Evolutionary conservation across 1,140 invertebrate species (phyloP).

Genomic region (Atta colombica): DNA sequence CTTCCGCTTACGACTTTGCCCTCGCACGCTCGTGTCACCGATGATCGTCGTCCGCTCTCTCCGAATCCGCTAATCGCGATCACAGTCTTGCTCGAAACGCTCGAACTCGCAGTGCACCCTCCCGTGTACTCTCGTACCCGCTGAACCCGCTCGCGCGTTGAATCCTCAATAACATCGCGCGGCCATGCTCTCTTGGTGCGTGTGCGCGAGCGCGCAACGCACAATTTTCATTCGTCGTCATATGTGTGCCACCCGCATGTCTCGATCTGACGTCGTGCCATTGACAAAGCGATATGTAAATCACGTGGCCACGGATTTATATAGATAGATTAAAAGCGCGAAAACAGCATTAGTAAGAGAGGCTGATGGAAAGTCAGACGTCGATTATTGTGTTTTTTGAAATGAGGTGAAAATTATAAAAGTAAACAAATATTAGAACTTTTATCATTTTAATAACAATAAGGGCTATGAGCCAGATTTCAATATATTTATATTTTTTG

Average conservation of each 20-base stretch:
- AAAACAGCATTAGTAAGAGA: background rate
- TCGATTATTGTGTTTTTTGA: too few relatives aligned
- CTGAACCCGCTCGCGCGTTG: conserved; percentile 64
- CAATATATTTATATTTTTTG: too few relatives aligned
- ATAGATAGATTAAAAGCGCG: too few relatives aligned
- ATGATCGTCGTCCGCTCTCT: background rate
- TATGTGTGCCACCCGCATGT: background rate
- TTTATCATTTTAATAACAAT: too few relatives aligned
- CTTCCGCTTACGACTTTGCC: too few relatives aligned
- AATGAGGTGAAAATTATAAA: too few relatives aligned
- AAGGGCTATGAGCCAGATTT: too few relatives aligned
- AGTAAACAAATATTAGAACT: too few relatives aligned
- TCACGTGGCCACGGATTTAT: background rate
- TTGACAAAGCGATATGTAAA: background rate
- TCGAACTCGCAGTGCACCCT: background rate
- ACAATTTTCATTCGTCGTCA: background rate
- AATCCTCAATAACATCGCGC: conserved; percentile 78
- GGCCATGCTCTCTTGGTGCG: conserved; percentile 71
- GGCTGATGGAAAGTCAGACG: too few relatives aligned
- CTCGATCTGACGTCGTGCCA: background rate
- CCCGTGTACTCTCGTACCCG: conserved; percentile 33
- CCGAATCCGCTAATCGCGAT: background rate
- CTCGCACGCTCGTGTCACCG: background rate
- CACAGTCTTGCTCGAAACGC: background rate
- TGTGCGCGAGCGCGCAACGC: background rate